A percentile compares a stretch with the other conserved stretches of the same genome.
phyloP scores from a whole-genome alignment of 2,113 vertebrate genomes.

The Apteryx owenii region DNA sequence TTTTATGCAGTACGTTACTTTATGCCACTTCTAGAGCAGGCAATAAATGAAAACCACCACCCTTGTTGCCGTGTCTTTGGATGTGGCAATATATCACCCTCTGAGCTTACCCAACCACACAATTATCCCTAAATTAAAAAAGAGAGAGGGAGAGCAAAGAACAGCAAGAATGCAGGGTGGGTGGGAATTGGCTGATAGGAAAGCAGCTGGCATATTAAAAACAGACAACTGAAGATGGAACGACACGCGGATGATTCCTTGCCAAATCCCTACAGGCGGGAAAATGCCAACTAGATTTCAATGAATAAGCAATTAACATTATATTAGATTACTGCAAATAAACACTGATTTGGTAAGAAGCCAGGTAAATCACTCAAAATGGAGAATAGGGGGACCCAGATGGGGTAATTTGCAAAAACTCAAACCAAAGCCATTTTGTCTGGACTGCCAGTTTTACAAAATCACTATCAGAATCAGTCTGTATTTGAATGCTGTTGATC shows the following conservation, averaged over 20 bases:
- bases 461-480: neutral
- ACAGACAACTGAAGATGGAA: conserved; percentile 19
- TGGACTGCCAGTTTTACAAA: neutral
- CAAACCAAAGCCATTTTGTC: neutral
- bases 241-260: neutral
- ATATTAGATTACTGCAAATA: neutral
- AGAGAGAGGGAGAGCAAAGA: conserved; percentile 54
- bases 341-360: neutral
- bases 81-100: conserved; percentile 60
- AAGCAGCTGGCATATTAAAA: conserved; percentile 60
- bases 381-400: neutral
- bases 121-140: conserved; percentile 59
- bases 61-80: conserved; percentile 53
- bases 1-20: neutral
- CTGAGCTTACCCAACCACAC: conserved; percentile 21
- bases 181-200: conserved; percentile 41
- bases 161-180: conserved; percentile 60
- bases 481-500: neutral
- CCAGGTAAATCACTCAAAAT: neutral
- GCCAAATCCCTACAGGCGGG: conserved; percentile 10
- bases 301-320: conserved; percentile 44
- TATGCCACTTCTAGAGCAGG: conserved; percentile 9
- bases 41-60: conserved; percentile 19
- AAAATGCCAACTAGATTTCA: conserved; percentile 30
- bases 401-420: neutral